Conservation (phyloP, 2,797 vertebrate genomes). For the Notolabrus celidotus region DNA sequence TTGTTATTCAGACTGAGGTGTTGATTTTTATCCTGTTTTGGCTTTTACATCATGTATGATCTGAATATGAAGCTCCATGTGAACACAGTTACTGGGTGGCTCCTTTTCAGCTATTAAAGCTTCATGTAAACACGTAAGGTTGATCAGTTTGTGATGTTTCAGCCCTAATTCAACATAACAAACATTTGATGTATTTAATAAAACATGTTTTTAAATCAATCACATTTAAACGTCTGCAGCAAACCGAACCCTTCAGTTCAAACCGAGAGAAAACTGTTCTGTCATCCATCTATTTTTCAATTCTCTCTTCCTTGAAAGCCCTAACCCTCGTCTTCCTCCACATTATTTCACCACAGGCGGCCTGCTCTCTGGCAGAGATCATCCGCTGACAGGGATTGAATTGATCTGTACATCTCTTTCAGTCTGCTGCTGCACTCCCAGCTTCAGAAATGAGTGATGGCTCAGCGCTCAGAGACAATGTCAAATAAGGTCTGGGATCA, state of each 20-base stretch:
- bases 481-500: conserved; percentile 16
- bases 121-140: no score
- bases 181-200: no score
- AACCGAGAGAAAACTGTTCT: neutral
- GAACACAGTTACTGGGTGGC: no score
- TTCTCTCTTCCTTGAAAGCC: neutral
- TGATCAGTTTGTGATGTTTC: no score
- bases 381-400: conserved; percentile 7
- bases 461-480: conserved; percentile 19
- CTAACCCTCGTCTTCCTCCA: neutral
- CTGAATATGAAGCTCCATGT: no score
- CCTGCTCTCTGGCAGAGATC: conserved; percentile 8
- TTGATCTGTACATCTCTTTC: conserved; percentile 20
- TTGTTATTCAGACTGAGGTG: no score
- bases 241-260: neutral
- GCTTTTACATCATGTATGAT: no score
- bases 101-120: no score
- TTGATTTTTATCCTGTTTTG: no score
- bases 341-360: neutral
- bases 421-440: conserved; percentile 5
- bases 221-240: neutral
- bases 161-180: no score
- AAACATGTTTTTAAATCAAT: no score
- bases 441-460: conserved; percentile 13
- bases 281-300: neutral